A percentile compares a stretch with the other conserved stretches of the same genome.
These are phyloP conservation scores for Mohoua ochrocephala DNA, from an alignment of 2,113 vertebrate genomes.

Conservation along the genomic window DNA sequence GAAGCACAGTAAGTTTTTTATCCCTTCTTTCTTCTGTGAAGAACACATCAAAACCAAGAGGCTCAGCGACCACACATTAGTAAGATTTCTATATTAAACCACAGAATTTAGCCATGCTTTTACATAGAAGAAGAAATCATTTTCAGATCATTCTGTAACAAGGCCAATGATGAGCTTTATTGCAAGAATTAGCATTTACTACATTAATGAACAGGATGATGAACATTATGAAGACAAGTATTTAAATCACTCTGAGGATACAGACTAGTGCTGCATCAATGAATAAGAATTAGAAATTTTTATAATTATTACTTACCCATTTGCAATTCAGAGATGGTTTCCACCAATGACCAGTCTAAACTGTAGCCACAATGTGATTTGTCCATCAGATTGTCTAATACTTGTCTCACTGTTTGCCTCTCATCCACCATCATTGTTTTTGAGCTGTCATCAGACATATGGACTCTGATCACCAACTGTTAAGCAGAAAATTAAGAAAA, in stretches of 20 bases:
- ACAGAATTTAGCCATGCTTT: not conserved
- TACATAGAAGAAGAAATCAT: not conserved
- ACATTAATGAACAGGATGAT: not conserved
- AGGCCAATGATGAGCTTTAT: not conserved
- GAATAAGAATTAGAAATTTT: not conserved
- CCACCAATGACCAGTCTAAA: slow-evolving; percentile 95
- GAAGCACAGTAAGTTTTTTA: not conserved
- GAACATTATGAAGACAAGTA: not conserved
- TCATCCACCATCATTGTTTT: slow-evolving; percentile 99
- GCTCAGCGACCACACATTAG: not conserved
- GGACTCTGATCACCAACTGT: slow-evolving; percentile 94
- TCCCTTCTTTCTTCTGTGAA: not conserved
- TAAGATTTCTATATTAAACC: not conserved
- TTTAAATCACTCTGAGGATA: not conserved
- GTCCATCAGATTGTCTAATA: slow-evolving; percentile 94
- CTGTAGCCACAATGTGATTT: slow-evolving; percentile 97
- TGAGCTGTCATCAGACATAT: slow-evolving; percentile 98
- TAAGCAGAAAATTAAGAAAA: not conserved
- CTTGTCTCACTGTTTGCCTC: slow-evolving; percentile 94
- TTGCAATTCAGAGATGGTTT: slow-evolving; percentile 92
- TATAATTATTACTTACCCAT: slow-evolving; percentile 82
- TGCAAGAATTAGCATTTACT: not conserved
- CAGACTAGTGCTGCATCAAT: not conserved
- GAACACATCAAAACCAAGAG: not conserved
- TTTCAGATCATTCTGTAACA: not conserved